These are phyloP conservation scores for Passer montanus DNA, from an alignment of 2,113 vertebrate genomes.

Conservation along the genomic window DNA sequence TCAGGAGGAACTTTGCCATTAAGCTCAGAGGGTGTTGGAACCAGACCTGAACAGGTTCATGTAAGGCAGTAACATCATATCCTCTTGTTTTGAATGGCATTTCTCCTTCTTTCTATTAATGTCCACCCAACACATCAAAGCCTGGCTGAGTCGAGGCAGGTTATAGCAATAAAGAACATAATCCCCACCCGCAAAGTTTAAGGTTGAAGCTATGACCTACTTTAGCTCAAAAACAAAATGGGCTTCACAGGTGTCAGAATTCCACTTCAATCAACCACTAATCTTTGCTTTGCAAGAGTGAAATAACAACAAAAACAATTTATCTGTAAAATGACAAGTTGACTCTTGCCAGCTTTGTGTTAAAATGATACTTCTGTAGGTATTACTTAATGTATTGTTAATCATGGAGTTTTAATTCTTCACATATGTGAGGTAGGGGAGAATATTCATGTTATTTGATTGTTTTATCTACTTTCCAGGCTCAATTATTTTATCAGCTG, in stretches of 20 bases:
- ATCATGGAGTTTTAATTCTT: conserved; percentile 49
- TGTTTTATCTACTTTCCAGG: conserved; percentile 66
- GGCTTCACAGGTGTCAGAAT: conserved; percentile 57
- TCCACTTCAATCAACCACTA: background rate
- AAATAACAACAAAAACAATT: conserved; percentile 32
- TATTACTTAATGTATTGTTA: background rate
- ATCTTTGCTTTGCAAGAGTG: conserved; percentile 16
- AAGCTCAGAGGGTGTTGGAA: background rate
- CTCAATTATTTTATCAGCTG: conserved; percentile 75
- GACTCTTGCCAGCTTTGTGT: conserved; percentile 1
- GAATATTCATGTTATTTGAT: conserved; percentile 61
- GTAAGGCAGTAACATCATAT: background rate
- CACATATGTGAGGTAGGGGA: conserved; percentile 12
- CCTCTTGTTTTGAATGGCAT: conserved; percentile 28
- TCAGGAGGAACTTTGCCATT: background rate
- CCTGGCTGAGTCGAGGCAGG: background rate
- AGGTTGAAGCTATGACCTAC: background rate
- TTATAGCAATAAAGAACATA: background rate
- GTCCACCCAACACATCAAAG: conserved; percentile 10
- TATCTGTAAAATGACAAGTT: background rate
- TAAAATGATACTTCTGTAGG: conserved; percentile 21
- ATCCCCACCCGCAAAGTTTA: background rate
- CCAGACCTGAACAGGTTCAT: background rate
- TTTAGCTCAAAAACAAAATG: conserved; percentile 32
- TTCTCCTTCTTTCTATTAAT: background rate